These are phyloP conservation scores for Melospiza melodia DNA, from an alignment of 2,113 vertebrate genomes.

Conservation along the genomic window DNA sequence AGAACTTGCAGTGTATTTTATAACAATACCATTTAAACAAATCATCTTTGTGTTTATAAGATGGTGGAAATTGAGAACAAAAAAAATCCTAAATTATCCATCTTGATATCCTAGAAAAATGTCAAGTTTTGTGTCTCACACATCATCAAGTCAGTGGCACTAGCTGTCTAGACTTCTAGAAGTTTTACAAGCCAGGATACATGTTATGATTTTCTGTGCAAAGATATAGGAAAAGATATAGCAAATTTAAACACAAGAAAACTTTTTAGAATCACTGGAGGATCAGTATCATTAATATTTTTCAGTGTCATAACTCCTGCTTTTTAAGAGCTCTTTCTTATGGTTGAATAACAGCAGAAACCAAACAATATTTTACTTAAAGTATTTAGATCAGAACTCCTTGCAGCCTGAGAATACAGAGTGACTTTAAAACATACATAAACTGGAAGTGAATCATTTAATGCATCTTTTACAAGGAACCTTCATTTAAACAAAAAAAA, in stretches of 20 bases:
- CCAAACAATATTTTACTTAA: not conserved
- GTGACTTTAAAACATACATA: not conserved
- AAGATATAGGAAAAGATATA: not conserved
- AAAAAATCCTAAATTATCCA: conserved; percentile 31
- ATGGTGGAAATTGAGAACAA: conserved; percentile 34
- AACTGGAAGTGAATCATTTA: not conserved
- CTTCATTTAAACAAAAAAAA: not conserved
- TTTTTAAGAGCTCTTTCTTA: not conserved
- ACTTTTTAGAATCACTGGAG: not conserved
- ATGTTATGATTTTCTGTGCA: conserved; percentile 39
- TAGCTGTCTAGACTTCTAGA: not conserved
- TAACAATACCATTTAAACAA: conserved; percentile 43
- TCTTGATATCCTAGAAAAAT: conserved; percentile 40
- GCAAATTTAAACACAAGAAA: conserved; percentile 43
- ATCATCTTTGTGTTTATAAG: conserved; percentile 46
- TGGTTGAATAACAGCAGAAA: not conserved
- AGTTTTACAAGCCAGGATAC: conserved; percentile 48
- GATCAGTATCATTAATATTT: conserved; percentile 13
- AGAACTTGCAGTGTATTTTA: not conserved
- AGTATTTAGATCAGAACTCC: not conserved
- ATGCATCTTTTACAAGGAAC: not conserved
- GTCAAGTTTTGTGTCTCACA: conserved; percentile 43
- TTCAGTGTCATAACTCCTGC: not conserved
- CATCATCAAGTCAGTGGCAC: conserved; percentile 54
- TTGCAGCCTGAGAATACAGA: not conserved